phyloP scores from a whole-genome alignment of 2,797 vertebrate species.

The Hirundo rustica region DNA sequence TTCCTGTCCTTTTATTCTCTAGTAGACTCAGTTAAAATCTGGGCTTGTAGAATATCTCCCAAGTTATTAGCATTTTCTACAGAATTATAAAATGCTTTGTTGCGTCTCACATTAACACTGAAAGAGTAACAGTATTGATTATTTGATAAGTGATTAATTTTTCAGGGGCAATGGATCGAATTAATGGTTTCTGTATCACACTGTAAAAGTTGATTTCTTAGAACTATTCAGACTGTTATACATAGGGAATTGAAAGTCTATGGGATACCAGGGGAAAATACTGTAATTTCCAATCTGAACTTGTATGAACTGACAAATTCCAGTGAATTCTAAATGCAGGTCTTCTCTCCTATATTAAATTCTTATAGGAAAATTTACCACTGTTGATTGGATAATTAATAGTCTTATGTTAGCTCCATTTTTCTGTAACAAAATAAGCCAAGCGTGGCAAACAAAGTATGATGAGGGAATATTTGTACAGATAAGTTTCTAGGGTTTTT shows the following conservation, averaged over 20 bases:
- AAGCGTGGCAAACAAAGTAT: not conserved
- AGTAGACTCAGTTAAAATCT: not conserved
- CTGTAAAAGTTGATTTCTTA: not conserved
- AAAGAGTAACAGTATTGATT: not conserved
- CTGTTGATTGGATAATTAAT: not conserved
- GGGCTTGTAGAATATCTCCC: not conserved
- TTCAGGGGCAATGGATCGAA: not conserved
- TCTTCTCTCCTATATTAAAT: not conserved
- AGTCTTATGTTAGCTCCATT: not conserved
- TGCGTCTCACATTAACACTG: not conserved
- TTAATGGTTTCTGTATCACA: not conserved
- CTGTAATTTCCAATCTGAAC: not conserved
- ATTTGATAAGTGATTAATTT: not conserved
- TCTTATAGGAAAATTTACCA: not conserved
- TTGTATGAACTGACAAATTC: not conserved
- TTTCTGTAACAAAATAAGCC: not conserved
- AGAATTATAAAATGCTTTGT: not conserved
- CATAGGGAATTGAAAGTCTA: accelerated
- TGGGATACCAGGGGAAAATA: not conserved
- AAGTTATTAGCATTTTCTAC: not conserved
- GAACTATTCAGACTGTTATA: not conserved
- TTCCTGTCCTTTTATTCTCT: not conserved
- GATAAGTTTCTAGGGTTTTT: not conserved
- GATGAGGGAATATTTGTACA: not conserved
- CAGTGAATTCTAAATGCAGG: not conserved